A percentile compares a stretch with the other conserved stretches of the same genome.
These are phyloP conservation scores for Lithobates pipiens DNA, from an alignment of 2,797 vertebrate species.

Conservation along the genomic window DNA sequence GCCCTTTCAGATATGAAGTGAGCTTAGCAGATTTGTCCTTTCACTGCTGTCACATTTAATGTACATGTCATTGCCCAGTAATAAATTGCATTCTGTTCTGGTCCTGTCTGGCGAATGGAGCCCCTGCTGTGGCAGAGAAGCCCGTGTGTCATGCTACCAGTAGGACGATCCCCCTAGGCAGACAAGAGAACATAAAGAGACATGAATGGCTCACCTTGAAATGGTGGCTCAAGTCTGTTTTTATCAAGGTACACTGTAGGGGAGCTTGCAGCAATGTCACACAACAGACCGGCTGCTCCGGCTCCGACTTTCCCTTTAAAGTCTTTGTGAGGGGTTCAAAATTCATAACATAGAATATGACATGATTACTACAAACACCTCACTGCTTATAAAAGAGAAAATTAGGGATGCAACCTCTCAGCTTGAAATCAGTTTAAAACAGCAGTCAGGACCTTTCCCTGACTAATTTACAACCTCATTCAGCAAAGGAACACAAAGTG, in stretches of 20 bases:
- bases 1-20: no score
- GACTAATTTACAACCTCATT: no score
- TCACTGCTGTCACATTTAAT: constrained; percentile 9
- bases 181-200: constrained; percentile 34
- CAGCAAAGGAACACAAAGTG: no score
- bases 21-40: no score
- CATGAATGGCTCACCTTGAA: constrained; percentile 61
- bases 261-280: constrained; percentile 46
- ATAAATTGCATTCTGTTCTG: constrained; percentile 40
- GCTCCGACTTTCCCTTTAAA: constrained; percentile 31
- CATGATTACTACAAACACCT: no score
- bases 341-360: not conserved
- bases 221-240: constrained; percentile 22
- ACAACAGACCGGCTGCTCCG: constrained; percentile 19
- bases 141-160: not conserved
- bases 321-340: not conserved
- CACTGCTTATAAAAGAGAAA: no score
- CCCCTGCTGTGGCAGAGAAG: not conserved
- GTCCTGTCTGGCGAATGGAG: constrained; percentile 22
- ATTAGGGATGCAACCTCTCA: no score
- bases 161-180: constrained; percentile 46
- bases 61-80: not conserved
- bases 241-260: constrained; percentile 47
- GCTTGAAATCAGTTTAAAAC: no score
- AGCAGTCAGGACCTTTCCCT: no score